Base-by-base conservation (phyloP, 2,888 invertebrate genomes). In the Linnaemya tessellans region DNA sequence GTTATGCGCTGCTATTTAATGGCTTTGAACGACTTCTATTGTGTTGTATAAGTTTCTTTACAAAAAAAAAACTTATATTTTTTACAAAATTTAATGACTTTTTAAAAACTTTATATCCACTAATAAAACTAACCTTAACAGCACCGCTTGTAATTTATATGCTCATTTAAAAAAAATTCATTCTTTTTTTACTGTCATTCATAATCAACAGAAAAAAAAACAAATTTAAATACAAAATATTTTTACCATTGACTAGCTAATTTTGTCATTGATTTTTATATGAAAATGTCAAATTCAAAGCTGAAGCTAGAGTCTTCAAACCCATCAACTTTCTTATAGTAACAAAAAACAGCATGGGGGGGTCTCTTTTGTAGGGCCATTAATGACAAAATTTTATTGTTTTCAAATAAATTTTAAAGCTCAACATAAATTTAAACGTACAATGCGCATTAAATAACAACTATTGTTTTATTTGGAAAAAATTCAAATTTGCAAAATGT, bases 361-460 rank as follows among this genome's bases (percentile, higher is more conserved):
- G 11, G n/a, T 3, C n/a, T 58, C 22, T 60, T 68, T 68, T 13
- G 11, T 62, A 70, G 79, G 79, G 70, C 43, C 79, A 79, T 79
- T 62, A 79, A 79, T 30, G 62, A 70, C 68, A 70, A 78, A 41
- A 15, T 20, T 25, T 38, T 78, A 20, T 68, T 70, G 78, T 62
- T 62, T 79, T 62, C 41, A 70, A 54, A 79, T 79, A 70, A 70
- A 79, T 79, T 79, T 70, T 8, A 18, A 70, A 62, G 30, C 41
- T 70, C 30, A 22, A 73, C 84, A 84, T 84, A 79, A 84, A 80
- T 84, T 84, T 56, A 5, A 62, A 41, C 35, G 10, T 70, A 70
- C 70, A 70, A 70, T 62, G 79, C 51, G 43, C 79, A 43, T 62
- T 62, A 79, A 79, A 62, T 70, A 41, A 15, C 70, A 41, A 15